Percentiles rank a stretch among this genome's conserved stretches.
These are phyloP conservation scores for Rhodophaea formosa DNA, from an alignment of 2,888 invertebrate genomes.

Conservation along the genomic window DNA sequence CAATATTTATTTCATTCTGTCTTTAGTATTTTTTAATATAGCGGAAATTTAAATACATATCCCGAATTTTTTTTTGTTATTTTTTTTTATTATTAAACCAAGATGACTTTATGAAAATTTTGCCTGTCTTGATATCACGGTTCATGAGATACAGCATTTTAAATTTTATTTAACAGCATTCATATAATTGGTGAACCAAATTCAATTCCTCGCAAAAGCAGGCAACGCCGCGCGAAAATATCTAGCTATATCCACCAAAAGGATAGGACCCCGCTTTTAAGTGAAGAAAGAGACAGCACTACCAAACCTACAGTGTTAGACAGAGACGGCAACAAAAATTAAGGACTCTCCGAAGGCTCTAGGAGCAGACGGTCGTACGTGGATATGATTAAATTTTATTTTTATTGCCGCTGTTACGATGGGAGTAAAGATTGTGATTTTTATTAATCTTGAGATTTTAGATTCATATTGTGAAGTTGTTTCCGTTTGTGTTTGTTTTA, in stretches of 20 bases:
- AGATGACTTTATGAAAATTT: too few species aligned
- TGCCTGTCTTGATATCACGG: too few species aligned
- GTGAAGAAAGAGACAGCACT: slow-evolving; percentile 43
- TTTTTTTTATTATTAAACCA: too few species aligned
- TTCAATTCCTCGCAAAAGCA: not conserved
- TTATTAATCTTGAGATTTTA: not conserved
- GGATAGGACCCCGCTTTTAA: slow-evolving; percentile 47
- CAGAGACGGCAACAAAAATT: slow-evolving; percentile 56
- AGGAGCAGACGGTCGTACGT: slow-evolving; percentile 38
- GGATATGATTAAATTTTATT: slow-evolving; percentile 18
- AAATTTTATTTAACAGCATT: not conserved
- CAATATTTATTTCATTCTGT: too few species aligned
- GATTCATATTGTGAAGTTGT: not conserved
- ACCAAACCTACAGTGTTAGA: slow-evolving; percentile 33
- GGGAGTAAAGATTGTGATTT: not conserved
- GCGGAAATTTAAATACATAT: too few species aligned
- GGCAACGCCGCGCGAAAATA: slow-evolving; percentile 11
- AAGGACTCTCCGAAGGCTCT: slow-evolving; percentile 50
- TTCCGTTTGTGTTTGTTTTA: too few species aligned
- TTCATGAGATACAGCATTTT: too few species aligned
- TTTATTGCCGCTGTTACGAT: not conserved
- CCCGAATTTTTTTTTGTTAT: too few species aligned
- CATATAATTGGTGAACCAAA: not conserved
- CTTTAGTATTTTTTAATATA: too few species aligned
- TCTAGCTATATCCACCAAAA: slow-evolving; percentile 36